Evolutionary conservation across 2,797 vertebrate species (phyloP).

Genomic region (Siniperca undulata): DNA sequence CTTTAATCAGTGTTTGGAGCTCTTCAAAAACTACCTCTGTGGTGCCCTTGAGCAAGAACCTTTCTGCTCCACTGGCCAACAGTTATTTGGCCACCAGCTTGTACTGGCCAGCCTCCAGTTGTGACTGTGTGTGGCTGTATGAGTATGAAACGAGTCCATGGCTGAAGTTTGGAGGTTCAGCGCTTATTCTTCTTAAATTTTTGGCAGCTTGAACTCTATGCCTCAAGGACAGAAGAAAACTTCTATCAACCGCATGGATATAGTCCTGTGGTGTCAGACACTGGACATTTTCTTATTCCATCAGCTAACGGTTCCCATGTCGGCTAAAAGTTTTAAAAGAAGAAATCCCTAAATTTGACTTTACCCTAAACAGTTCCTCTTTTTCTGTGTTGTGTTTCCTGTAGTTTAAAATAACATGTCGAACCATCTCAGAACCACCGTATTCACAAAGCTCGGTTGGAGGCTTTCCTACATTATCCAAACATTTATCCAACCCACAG

Average conservation of each 20-base stretch:
- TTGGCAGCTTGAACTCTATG: constrained; percentile 40
- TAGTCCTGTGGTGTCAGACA: neutral
- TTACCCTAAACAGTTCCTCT: neutral
- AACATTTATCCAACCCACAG: constrained; percentile 8
- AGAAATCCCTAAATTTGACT: neutral
- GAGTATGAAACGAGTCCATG: constrained; percentile 37
- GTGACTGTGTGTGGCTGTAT: constrained; percentile 20
- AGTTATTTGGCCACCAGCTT: constrained; percentile 44
- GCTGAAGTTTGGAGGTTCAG: constrained; percentile 42
- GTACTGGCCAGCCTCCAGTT: constrained; percentile 52
- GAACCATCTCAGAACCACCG: neutral
- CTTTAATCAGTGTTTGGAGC: neutral
- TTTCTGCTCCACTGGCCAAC: constrained; percentile 44
- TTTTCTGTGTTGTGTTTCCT: neutral
- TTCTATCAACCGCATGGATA: neutral
- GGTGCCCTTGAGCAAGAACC: constrained; percentile 55
- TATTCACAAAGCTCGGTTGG: neutral
- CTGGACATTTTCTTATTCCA: constrained; percentile 20
- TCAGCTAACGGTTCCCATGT: neutral
- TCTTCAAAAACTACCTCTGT: constrained; percentile 32
- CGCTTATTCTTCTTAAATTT: constrained; percentile 26
- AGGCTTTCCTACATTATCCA: constrained; percentile 1
- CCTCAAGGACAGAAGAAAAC: constrained; percentile 40
- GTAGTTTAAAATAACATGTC: neutral
- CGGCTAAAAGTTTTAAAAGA: neutral